A percentile compares a stretch with the other conserved stretches of the same genome.
phyloP scores from a whole-genome alignment of 1,140 invertebrate genomes.

The Listronotus bonariensis region DNA sequence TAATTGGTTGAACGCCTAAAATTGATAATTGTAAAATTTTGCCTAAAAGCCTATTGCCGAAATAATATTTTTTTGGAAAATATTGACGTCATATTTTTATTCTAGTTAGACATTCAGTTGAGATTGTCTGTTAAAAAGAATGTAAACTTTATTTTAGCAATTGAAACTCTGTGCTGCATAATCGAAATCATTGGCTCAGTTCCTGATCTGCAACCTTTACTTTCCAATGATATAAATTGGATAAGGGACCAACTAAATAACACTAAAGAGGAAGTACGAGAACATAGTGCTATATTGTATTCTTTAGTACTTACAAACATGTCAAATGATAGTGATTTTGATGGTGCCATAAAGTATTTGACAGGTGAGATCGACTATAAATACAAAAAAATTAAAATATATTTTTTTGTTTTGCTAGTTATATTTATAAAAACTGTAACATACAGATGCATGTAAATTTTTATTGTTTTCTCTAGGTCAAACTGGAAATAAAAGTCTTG shows the following conservation, averaged over 20 bases:
- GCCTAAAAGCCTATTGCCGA: too few species aligned
- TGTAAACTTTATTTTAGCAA: slow-evolving; percentile 58
- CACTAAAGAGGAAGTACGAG: slow-evolving; percentile 75
- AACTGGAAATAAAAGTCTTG: slow-evolving; percentile 64
- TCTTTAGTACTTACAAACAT: slow-evolving; percentile 64
- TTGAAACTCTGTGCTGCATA: slow-evolving; percentile 70
- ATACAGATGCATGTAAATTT: not conserved
- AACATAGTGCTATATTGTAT: slow-evolving; percentile 70
- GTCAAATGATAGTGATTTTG: slow-evolving; percentile 60
- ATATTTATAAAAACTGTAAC: too few species aligned
- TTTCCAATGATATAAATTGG: slow-evolving; percentile 60
- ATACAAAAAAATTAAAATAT: too few species aligned
- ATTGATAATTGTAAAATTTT: too few species aligned
- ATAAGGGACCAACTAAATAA: slow-evolving; percentile 67
- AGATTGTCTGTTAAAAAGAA: too few species aligned
- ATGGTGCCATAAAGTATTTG: slow-evolving; percentile 61
- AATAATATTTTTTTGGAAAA: too few species aligned
- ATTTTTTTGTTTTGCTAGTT: too few species aligned
- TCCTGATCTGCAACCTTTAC: slow-evolving; percentile 53
- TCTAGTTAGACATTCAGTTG: too few species aligned
- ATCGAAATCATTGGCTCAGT: slow-evolving; percentile 75
- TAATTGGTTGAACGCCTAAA: too few species aligned
- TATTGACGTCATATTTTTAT: too few species aligned
- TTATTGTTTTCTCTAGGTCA: slow-evolving; percentile 43
- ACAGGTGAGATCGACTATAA: slow-evolving; percentile 49